Conservation (phyloP, 1,140 invertebrate species). For the Portunus trituberculatus region DNA sequence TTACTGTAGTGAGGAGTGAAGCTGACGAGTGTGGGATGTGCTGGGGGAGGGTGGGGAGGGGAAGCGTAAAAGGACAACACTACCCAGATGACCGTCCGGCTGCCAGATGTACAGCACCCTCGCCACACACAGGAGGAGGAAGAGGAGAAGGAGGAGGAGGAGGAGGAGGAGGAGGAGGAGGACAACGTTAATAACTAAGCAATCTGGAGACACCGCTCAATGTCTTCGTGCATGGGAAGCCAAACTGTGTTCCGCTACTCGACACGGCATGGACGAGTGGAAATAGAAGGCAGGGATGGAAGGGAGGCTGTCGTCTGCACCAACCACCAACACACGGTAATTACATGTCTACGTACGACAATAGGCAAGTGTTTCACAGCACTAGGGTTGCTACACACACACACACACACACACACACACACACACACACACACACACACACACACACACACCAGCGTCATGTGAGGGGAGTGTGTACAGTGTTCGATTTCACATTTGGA, state of each 20-base stretch:
- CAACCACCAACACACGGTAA: neutral
- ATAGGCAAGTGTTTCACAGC: neutral
- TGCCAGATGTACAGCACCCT: slow-evolving; percentile 1
- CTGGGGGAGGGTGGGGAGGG: neutral
- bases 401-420: too few species aligned
- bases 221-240: neutral
- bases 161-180: neutral
- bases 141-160: neutral
- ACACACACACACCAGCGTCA: too few species aligned
- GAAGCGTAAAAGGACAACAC: slow-evolving; percentile 27
- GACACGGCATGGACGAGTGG: neutral
- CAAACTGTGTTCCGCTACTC: neutral
- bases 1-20: neutral
- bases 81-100: neutral
- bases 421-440: too few species aligned
- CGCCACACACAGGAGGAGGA: neutral
- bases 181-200: neutral
- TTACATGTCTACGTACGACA: neutral
- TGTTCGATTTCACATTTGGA: neutral
- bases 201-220: too few species aligned
- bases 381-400: neutral
- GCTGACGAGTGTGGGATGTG: neutral
- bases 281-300: neutral
- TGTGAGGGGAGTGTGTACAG: neutral
- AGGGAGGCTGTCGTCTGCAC: neutral